Evolutionary conservation across 2,888 invertebrate species (phyloP), one percentile per base, ranked within the genome.

Genomic region (Agrilus biguttatus): DNA sequence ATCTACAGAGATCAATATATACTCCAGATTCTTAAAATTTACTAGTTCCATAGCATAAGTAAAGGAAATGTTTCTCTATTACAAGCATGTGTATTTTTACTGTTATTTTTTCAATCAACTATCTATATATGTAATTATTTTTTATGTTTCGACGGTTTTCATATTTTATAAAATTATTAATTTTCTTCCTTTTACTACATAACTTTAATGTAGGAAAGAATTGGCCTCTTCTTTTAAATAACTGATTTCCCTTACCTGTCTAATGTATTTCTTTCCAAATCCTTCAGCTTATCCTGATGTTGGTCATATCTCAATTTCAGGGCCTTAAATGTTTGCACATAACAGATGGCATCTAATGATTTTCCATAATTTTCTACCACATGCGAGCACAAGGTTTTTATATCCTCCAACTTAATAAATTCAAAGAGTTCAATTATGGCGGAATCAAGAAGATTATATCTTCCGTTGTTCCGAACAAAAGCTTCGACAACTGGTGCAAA

Each of bases 381-480:
- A 68, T 98, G 91, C 46, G 86, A 82, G 71, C 86, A 89, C 54
- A 91, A 71, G 36, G 84, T 82, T 68, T 89, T 90, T 47, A 91
- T 86, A 64, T 91, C 91, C 71, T 91, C 90, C 67, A 87, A 70
- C 74, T 89, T 90, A 52, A 99, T 93, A 70, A 91, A 98, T 71
- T 99, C 98, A 72, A 99, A 99, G 75, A 99, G 80, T 72, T 99
- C 98, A 65, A 98, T 77, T 65, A 98, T 90, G 51, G 98, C 97
- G 23, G 97, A 98, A 70, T 99, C 98, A 55, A 99, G 74, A 55
- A 99, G 79, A 73, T 99, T 99, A 71, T 99, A 99, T 60, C 96
- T 80, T 59, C 91, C 90, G 66, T 96, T 95, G 72, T 99, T 99
- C 59, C 85, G 80, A 57, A 89, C 80, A 67, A 98, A 95, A 52